phyloP scores from a whole-genome alignment of 64 coral and sea anemone genomes.

The Actinia tenebrosa region DNA sequence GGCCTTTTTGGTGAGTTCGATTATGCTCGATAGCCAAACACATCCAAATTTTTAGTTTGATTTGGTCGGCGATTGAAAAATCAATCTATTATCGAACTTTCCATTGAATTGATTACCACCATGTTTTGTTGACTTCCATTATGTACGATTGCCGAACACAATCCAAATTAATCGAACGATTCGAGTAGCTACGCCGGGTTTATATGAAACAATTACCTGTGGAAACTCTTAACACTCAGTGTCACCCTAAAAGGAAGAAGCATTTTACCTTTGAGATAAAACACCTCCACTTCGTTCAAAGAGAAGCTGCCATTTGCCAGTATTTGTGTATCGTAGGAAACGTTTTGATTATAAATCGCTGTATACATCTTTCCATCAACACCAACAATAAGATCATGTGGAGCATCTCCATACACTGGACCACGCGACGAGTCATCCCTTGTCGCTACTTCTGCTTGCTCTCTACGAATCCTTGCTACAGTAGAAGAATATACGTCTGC shows the following conservation, averaged over 20 bases:
- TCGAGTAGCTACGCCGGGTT: no score
- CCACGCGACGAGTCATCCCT: background rate
- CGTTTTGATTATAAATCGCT: slow-evolving; percentile 12
- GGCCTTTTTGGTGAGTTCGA: no score
- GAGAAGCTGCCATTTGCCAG: background rate
- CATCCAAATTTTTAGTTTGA: no score
- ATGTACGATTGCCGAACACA: no score
- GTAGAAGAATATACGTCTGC: background rate
- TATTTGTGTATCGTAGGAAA: background rate
- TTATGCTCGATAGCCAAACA: no score
- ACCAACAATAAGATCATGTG: slow-evolving; percentile 44
- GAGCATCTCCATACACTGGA: slow-evolving; percentile 27
- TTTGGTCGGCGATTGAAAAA: no score
- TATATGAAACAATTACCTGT: background rate
- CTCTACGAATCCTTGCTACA: background rate
- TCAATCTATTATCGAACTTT: no score
- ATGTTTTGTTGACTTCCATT: no score
- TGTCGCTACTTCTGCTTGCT: background rate
- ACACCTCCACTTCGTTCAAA: slow-evolving; percentile 31
- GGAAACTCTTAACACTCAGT: background rate
- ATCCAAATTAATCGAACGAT: no score
- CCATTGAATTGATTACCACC: no score
- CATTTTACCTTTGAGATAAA: slow-evolving; percentile 9
- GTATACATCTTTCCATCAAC: slow-evolving; percentile 3
- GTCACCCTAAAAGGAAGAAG: background rate